phyloP scores from a whole-genome alignment of 2,797 vertebrate genomes.

The Falco novaeseelandiae region DNA sequence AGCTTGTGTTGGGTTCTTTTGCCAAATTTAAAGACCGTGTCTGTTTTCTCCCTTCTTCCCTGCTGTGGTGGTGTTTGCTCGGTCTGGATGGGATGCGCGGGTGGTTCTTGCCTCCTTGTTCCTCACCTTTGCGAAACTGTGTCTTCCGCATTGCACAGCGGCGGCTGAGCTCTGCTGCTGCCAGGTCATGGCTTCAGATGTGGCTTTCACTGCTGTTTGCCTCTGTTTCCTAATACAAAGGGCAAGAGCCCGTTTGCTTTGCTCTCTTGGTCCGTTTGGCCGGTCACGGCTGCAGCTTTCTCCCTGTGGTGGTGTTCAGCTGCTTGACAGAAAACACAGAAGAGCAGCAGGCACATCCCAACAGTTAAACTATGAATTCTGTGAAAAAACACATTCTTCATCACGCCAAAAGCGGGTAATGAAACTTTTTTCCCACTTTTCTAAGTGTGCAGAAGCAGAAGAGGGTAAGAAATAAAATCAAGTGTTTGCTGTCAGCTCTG shows the following conservation, averaged over 20 bases:
- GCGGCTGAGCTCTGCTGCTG: neutral
- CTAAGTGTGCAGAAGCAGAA: neutral
- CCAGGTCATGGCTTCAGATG: fast-evolving
- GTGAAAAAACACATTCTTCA: neutral
- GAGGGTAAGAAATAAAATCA: neutral
- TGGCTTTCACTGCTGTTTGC: neutral
- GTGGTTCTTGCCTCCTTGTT: neutral
- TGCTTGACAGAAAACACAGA: neutral
- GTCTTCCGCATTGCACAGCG: fast-evolving
- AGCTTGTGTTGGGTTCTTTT: neutral
- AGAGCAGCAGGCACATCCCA: neutral
- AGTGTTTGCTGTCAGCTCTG: neutral
- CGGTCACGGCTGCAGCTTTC: neutral
- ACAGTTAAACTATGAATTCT: neutral
- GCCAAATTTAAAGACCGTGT: neutral
- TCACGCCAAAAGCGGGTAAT: neutral
- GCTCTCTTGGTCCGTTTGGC: neutral
- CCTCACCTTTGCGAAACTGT: neutral
- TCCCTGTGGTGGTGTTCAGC: neutral
- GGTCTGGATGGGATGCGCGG: fast-evolving
- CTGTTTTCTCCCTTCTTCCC: neutral
- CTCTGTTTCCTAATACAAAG: neutral
- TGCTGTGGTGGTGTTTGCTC: neutral
- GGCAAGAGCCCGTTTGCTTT: neutral
- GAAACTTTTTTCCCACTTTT: too few relatives aligned